These are phyloP conservation scores for Idaea straminata DNA, from an alignment of 2,888 invertebrate genomes.

Conservation along the genomic window DNA sequence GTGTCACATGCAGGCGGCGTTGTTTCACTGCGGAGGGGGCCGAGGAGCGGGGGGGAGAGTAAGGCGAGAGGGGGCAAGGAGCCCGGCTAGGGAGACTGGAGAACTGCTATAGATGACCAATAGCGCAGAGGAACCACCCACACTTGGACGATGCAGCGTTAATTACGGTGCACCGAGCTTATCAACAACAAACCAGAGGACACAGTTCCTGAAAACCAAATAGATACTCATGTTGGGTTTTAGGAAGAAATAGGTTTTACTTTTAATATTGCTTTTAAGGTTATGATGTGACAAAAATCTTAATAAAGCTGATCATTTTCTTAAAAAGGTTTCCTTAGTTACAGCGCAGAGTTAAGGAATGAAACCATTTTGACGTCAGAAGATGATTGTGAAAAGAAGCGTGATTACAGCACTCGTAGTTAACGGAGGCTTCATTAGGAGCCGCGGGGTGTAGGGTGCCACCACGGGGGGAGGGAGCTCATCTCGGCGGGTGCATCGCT, in stretches of 20 bases:
- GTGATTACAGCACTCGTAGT: conserved; percentile 65
- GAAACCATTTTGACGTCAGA: conserved; percentile 38
- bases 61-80: conserved; percentile 23
- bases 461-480: conserved; percentile 46
- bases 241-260: background rate
- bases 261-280: background rate
- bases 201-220: background rate
- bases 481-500: conserved; percentile 74
- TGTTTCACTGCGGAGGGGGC: conserved; percentile 57
- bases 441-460: conserved; percentile 35
- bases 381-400: conserved; percentile 67
- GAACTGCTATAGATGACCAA: conserved; percentile 57
- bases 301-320: conserved; percentile 4
- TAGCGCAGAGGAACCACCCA: conserved; percentile 52
- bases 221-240: background rate
- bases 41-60: conserved; percentile 24
- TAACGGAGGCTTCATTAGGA: conserved; percentile 72
- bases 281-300: background rate
- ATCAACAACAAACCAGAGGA: background rate
- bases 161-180: conserved; percentile 55
- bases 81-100: conserved; percentile 14
- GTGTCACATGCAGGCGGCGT: conserved; percentile 80
- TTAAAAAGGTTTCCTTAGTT: conserved; percentile 10
- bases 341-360: conserved; percentile 15
- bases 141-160: conserved; percentile 59